Conservation (phyloP, 2,113 vertebrate genomes). For the Pogonocichla stellata region DNA sequence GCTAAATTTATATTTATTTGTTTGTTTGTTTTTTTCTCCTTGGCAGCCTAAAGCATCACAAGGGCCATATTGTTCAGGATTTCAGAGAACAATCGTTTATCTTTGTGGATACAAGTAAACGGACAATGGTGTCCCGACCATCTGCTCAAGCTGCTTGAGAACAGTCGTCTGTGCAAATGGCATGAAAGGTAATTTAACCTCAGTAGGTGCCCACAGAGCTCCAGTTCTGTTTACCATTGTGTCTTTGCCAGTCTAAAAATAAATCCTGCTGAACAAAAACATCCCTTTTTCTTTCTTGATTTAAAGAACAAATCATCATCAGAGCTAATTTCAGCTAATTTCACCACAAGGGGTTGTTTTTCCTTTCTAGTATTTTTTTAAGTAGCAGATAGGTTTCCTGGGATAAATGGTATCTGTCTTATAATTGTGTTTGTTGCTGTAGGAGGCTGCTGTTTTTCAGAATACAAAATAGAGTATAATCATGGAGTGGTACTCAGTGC, state of each 20-base stretch:
- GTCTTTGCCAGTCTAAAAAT: conserved; percentile 47
- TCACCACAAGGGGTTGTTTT: background rate
- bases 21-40: background rate
- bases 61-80: conserved; percentile 15
- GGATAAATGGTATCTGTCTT: background rate
- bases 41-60: conserved; percentile 29
- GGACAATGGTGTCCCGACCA: conserved; percentile 2
- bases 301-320: conserved; percentile 4
- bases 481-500: background rate
- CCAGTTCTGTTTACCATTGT: conserved; percentile 34
- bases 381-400: background rate
- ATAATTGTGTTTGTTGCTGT: background rate
- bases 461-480: background rate
- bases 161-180: conserved; percentile 34
- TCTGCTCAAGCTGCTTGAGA: conserved; percentile 41
- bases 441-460: background rate
- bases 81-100: conserved; percentile 24
- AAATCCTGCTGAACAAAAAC: background rate
- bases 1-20: background rate
- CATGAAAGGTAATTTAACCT: conserved; percentile 60
- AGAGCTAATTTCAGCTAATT: conserved; percentile 33
- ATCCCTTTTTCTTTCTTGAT: background rate
- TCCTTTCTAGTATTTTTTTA: background rate
- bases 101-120: conserved; percentile 40
- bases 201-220: conserved; percentile 33